A percentile compares a stretch with the other conserved stretches of the same genome.
Evolutionary conservation across 2,797 vertebrate genomes (phyloP).

Genomic region (Poeciliopsis infans): DNA sequence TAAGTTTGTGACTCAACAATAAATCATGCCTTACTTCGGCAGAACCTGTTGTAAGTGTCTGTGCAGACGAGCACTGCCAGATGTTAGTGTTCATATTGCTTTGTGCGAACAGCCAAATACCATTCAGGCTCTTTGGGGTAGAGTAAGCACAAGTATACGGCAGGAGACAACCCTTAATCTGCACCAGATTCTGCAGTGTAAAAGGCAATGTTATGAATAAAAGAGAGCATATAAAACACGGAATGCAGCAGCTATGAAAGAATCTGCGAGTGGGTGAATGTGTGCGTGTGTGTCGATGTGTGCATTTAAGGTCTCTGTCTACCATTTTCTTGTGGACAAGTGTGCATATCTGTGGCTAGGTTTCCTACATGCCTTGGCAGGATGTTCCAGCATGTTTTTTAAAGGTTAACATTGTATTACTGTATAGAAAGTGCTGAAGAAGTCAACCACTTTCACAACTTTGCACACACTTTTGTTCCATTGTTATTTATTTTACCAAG

Average conservation of each 20-base stretch:
- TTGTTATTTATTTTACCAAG: neutral
- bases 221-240: constrained; percentile 75
- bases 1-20: constrained; percentile 37
- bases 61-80: constrained; percentile 68
- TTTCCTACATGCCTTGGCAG: constrained; percentile 27
- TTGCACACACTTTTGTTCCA: neutral
- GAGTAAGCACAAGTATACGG: constrained; percentile 75
- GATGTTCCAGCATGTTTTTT: neutral
- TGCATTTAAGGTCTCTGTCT: constrained; percentile 36
- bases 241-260: constrained; percentile 73
- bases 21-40: constrained; percentile 40
- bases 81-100: constrained; percentile 76
- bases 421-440: neutral
- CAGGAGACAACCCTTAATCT: constrained; percentile 77
- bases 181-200: constrained; percentile 78
- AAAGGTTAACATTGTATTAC: neutral
- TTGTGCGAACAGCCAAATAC: constrained; percentile 70
- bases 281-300: neutral
- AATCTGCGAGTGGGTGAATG: constrained; percentile 18
- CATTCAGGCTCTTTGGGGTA: constrained; percentile 76
- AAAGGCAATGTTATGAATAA: constrained; percentile 81
- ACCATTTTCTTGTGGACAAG: constrained; percentile 22
- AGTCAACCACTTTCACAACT: neutral
- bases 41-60: constrained; percentile 62
- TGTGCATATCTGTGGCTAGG: constrained; percentile 29